Evolutionary conservation across 2,113 vertebrate species (phyloP).

Genomic region (Corythornis cristatus): DNA sequence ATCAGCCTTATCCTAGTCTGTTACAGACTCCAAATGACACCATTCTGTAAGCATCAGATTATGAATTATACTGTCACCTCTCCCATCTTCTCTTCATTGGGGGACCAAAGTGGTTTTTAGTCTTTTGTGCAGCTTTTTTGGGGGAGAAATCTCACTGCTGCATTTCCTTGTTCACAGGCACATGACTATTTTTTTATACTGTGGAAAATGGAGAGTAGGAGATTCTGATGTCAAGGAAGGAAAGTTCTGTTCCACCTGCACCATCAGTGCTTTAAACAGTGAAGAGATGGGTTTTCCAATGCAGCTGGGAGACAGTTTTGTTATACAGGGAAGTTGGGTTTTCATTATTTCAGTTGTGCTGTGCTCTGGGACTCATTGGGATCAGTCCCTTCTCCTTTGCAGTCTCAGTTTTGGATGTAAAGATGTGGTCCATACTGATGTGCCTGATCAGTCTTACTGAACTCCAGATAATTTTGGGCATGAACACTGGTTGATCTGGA

Average conservation of each 20-base stretch:
- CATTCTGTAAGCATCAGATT: not conserved
- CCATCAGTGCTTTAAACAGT: not conserved
- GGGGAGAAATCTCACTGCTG: not conserved
- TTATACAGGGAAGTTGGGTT: not conserved
- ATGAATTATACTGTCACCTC: not conserved
- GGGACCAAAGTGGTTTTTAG: not conserved
- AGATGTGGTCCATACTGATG: not conserved
- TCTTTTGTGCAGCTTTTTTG: not conserved
- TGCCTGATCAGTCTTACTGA: not conserved
- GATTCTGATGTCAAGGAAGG: fast-evolving
- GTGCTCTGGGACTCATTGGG: not conserved
- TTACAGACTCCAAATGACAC: not conserved
- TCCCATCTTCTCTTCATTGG: not conserved
- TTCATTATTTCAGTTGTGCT: not conserved
- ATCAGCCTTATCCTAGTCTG: not conserved
- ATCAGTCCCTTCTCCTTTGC: not conserved
- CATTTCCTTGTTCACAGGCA: not conserved
- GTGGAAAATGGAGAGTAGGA: not conserved
- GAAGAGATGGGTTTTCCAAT: not conserved
- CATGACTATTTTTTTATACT: no score
- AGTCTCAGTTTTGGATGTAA: not conserved
- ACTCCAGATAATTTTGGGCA: not conserved
- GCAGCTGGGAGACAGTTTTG: not conserved
- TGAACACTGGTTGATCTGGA: not conserved
- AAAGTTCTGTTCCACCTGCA: not conserved